Percentiles rank a stretch among this genome's conserved stretches.
Evolutionary conservation across 1,140 invertebrate species (phyloP).

Genomic region (Hyphantria cunea): DNA sequence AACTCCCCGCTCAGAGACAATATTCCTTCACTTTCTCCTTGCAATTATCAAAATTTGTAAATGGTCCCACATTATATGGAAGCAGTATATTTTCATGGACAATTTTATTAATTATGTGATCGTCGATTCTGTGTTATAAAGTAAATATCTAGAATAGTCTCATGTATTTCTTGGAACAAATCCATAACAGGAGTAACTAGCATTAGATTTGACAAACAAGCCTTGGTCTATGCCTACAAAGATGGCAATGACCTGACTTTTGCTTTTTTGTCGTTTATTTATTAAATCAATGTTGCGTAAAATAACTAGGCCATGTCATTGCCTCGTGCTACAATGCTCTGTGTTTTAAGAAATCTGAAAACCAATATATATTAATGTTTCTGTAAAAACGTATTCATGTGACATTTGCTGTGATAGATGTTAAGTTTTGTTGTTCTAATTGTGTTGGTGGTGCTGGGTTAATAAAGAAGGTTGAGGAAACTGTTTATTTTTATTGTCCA

Average conservation of each 20-base stretch:
- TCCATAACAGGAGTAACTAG: too few species aligned
- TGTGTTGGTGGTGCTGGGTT: constrained; percentile 53
- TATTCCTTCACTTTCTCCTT: too few species aligned
- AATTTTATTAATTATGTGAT: too few species aligned
- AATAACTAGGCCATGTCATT: constrained; percentile 22
- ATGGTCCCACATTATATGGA: too few species aligned
- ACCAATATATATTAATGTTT: constrained; percentile 12
- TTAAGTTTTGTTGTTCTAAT: constrained; percentile 60
- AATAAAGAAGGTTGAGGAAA: constrained; percentile 66
- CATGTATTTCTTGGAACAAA: too few species aligned
- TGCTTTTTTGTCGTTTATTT: constrained; percentile 8
- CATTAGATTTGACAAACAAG: too few species aligned
- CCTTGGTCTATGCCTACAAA: constrained; percentile 5
- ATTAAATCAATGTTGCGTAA: constrained; percentile 17
- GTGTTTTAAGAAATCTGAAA: neutral
- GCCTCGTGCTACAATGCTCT: neutral
- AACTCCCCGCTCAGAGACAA: too few species aligned
- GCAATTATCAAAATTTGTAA: too few species aligned
- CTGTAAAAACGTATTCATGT: constrained; percentile 20
- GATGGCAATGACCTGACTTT: constrained; percentile 15
- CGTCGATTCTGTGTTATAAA: too few species aligned
- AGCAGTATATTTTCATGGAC: too few species aligned
- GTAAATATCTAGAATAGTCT: too few species aligned
- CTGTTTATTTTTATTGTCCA: constrained; percentile 33
- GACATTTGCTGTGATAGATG: constrained; percentile 68